Percentiles rank a stretch among this genome's conserved stretches.
Conservation (phyloP, 2,888 invertebrate genomes). For the Tortrix viridana region DNA sequence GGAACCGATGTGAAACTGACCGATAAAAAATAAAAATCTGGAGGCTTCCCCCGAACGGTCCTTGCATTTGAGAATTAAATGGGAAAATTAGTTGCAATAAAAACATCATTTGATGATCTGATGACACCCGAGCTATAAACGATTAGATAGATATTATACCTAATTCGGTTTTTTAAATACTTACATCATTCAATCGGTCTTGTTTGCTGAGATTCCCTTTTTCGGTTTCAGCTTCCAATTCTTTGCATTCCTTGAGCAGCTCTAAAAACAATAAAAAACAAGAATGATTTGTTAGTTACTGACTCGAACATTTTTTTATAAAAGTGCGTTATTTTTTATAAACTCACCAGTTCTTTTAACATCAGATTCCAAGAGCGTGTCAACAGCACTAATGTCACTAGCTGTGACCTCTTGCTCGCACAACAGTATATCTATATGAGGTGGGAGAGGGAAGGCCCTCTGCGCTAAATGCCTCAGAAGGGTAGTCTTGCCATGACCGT, state of each 20-base stretch:
- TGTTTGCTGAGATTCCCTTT: conserved; percentile 90
- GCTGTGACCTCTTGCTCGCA: conserved; percentile 99
- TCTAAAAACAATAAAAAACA: conserved; percentile 58
- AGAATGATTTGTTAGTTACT: too few species aligned
- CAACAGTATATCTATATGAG: conserved; percentile 96
- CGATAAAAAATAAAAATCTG: too few species aligned
- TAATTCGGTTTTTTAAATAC: conserved; percentile 22
- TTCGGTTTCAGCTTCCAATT: conserved; percentile 90
- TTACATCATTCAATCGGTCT: conserved; percentile 91
- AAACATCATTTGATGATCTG: too few species aligned
- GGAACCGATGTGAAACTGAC: too few species aligned
- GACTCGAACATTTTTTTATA: too few species aligned
- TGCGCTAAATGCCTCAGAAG: conserved; percentile 96
- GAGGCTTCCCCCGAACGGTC: too few species aligned
- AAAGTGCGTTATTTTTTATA: too few species aligned
- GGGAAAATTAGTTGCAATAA: too few species aligned
- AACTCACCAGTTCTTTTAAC: conserved; percentile 89
- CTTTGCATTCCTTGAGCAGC: conserved; percentile 92
- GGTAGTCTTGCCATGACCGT: conserved; percentile 99
- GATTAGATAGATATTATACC: too few species aligned
- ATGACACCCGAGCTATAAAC: too few species aligned
- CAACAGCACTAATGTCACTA: conserved; percentile 96
- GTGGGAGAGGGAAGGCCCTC: conserved; percentile 96
- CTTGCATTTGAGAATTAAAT: too few species aligned
- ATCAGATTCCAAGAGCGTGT: conserved; percentile 96